Evolutionary conservation across 2,888 invertebrate species (phyloP), one percentile per base, ranked within the genome.

Genomic region (Dynastes maya): DNA sequence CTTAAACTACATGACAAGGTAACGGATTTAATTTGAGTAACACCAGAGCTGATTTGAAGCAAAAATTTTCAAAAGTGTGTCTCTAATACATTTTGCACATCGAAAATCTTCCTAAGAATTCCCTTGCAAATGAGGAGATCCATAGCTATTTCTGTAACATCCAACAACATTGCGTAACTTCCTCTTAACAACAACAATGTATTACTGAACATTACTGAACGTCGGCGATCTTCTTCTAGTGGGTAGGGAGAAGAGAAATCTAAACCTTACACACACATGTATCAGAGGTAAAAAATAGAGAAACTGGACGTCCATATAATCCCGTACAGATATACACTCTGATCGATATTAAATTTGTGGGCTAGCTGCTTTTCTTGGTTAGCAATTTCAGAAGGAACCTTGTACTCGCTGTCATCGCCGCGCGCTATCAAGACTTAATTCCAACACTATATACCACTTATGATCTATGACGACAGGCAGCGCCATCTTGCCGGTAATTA

Each of bases 401-500:
- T 68, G 72, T 61, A 74, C 27, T 74, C 61, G 61, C 72, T 61
- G 61, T 40, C 72, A 61, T 45, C 32, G 55, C 55, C n/a, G 55
- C 55, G 55, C 76, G 55, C 67, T 76, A 76, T 76, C 76, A 76
- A 58, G 76, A 76, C 76, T 76, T 76, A 76, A 76, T 76, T 76
- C 76, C 76, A 76, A 67, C 76, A 76, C 76, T 74, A 74, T 82
- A 81, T 80, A 84, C 82, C 84, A 80, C 81, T 83, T 84, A 85
- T 85, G 85, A 86, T 85, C 83, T 85, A 85, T 83, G 85, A 83
- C 83, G 85, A 85, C 85, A 85, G 82, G 83, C 80, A 81, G 82
- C 84, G 85, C 85, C 85, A 85, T 85, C 84, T 84, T 84, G 84
- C 80, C 83, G 81, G 84, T 85, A 86, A 86, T 86, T 85, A 85